These are phyloP conservation scores for Rhagophthalmus giganteus DNA, from an alignment of 2,888 invertebrate genomes.

Conservation along the genomic window DNA sequence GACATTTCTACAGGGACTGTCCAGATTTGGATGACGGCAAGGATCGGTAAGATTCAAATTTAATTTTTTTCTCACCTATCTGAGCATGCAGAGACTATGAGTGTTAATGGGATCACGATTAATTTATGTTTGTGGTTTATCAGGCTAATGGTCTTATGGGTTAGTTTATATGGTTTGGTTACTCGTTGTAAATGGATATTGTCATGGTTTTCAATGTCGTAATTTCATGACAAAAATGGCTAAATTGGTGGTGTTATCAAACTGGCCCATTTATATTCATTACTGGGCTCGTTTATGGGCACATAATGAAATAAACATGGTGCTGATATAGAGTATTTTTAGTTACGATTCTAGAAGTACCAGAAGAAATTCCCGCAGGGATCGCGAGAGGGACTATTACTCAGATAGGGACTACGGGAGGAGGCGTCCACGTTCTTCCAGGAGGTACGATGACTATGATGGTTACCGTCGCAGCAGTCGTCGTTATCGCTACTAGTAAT, in stretches of 20 bases:
- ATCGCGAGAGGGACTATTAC: slow-evolving; percentile 49
- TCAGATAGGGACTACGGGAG: slow-evolving; percentile 48
- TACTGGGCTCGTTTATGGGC: slow-evolving; percentile 31
- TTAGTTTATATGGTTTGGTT: slow-evolving; percentile 56
- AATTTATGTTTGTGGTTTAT: slow-evolving; percentile 57
- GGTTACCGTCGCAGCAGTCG: slow-evolving; percentile 40
- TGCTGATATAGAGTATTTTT: slow-evolving; percentile 49
- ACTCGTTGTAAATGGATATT: slow-evolving; percentile 52
- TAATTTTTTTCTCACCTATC: slow-evolving; percentile 6
- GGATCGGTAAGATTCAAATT: slow-evolving; percentile 44
- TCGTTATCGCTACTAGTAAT: slow-evolving; percentile 43
- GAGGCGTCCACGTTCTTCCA: slow-evolving; percentile 43
- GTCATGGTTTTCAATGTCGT: slow-evolving; percentile 45
- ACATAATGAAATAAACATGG: slow-evolving; percentile 31
- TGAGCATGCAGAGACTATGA: slow-evolving; percentile 21
- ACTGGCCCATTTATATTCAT: slow-evolving; percentile 28
- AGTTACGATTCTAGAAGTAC: slow-evolving; percentile 47
- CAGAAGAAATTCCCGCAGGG: slow-evolving; percentile 31
- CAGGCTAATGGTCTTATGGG: slow-evolving; percentile 55
- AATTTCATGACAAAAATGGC: slow-evolving; percentile 40
- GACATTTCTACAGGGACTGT: slow-evolving; percentile 63
- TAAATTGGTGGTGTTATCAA: slow-evolving; percentile 38
- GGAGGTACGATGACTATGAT: slow-evolving; percentile 47
- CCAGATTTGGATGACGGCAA: slow-evolving; percentile 53
- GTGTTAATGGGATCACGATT: slow-evolving; percentile 27